These are phyloP conservation scores for Junco hyemalis DNA, from an alignment of 2,113 vertebrate species.

Conservation along the genomic window DNA sequence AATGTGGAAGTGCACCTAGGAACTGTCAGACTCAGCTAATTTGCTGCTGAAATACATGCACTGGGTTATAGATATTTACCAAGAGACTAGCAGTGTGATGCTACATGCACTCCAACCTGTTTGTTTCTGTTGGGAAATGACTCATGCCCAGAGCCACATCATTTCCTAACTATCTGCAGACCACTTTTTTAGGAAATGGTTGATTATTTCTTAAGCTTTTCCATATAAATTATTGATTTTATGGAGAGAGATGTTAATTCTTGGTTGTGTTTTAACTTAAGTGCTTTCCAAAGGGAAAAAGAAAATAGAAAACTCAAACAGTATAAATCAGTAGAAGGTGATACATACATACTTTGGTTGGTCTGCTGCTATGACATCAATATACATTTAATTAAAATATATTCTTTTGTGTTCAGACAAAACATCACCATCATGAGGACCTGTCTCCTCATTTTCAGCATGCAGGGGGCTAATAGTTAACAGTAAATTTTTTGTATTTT, in stretches of 20 bases:
- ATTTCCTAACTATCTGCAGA: background rate
- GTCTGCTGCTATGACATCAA: background rate
- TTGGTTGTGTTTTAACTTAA: background rate
- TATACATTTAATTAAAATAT: constrained; percentile 34
- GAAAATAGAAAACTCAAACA: background rate
- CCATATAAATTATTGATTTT: background rate
- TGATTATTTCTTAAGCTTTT: constrained; percentile 8
- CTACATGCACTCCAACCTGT: background rate
- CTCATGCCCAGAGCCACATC: background rate
- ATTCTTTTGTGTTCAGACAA: background rate
- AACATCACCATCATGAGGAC: background rate
- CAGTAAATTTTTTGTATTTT: background rate
- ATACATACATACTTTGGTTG: background rate
- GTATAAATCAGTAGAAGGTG: background rate
- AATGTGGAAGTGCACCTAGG: background rate
- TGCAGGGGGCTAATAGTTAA: constrained; percentile 67
- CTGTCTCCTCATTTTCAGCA: background rate
- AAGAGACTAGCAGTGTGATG: background rate
- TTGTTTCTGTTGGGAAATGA: background rate
- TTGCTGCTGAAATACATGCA: background rate
- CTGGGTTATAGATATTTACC: background rate
- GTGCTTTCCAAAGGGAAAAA: background rate
- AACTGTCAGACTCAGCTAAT: background rate
- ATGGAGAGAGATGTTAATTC: constrained; percentile 13
- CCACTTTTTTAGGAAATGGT: background rate